Conservation (phyloP, 2,888 invertebrate species). For the Osedax frankpressi region DNA sequence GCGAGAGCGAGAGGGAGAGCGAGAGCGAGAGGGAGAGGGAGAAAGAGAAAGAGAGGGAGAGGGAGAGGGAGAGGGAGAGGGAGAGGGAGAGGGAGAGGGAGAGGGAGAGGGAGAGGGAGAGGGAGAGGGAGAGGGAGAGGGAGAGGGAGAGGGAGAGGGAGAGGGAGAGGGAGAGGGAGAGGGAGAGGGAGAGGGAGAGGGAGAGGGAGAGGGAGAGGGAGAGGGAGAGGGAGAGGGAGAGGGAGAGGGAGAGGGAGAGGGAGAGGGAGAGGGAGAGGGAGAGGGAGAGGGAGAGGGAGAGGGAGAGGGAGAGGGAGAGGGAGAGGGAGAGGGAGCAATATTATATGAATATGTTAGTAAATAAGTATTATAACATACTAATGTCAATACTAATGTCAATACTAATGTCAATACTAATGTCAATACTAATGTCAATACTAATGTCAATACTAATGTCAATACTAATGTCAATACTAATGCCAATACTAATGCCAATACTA, state of each 20-base stretch:
- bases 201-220: background rate
- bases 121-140: background rate
- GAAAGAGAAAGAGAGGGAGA: background rate
- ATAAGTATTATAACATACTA: too few relatives aligned
- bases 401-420: too few relatives aligned
- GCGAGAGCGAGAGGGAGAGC: background rate
- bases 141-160: background rate
- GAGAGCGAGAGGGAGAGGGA: background rate
- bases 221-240: background rate
- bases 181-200: background rate
- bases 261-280: too few relatives aligned
- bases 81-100: background rate
- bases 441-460: too few relatives aligned
- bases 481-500: too few relatives aligned
- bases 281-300: background rate
- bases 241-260: background rate
- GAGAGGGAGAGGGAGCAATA: background rate
- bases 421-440: too few relatives aligned
- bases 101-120: background rate
- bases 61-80: background rate
- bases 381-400: too few relatives aligned
- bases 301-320: background rate
- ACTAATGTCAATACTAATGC: too few relatives aligned
- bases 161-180: background rate
- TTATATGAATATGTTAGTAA: too few relatives aligned